Percentiles rank a stretch among this genome's conserved stretches.
phyloP scores from a whole-genome alignment of 2,113 vertebrate species.

The Hemiprocne comata region DNA sequence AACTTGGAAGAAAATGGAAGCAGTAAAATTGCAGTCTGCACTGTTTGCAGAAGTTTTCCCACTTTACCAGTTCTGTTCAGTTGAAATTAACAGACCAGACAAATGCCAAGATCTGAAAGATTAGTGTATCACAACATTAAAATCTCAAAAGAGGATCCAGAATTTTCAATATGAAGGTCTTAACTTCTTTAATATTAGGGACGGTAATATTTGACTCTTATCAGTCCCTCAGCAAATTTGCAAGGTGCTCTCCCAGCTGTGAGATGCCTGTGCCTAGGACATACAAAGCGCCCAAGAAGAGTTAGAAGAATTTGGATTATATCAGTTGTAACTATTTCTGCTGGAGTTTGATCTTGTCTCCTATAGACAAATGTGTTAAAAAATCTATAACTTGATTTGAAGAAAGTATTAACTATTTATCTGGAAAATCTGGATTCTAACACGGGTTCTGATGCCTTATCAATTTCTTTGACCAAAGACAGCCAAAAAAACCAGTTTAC shows the following conservation, averaged over 20 bases:
- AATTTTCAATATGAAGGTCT: neutral
- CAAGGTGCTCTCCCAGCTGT: neutral
- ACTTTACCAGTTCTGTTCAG: neutral
- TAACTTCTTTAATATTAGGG: neutral
- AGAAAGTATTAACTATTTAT: neutral
- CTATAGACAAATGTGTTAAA: neutral
- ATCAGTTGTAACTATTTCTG: neutral
- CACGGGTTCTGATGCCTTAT: neutral
- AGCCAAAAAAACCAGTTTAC: neutral
- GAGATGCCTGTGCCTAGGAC: neutral
- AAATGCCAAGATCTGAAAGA: neutral
- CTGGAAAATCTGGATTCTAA: neutral
- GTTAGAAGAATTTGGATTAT: neutral
- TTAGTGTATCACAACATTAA: neutral
- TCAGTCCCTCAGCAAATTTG: neutral
- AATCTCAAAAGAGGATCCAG: neutral
- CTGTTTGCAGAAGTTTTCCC: neutral
- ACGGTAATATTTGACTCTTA: rapidly evolving
- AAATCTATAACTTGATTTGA: neutral
- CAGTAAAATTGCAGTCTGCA: neutral
- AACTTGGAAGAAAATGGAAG: neutral
- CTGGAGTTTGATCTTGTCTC: neutral
- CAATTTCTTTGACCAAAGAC: neutral
- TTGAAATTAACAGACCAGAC: neutral
- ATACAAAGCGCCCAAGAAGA: neutral